phyloP scores from a whole-genome alignment of 1,140 invertebrate species.

The Rhopalosiphum padi region DNA sequence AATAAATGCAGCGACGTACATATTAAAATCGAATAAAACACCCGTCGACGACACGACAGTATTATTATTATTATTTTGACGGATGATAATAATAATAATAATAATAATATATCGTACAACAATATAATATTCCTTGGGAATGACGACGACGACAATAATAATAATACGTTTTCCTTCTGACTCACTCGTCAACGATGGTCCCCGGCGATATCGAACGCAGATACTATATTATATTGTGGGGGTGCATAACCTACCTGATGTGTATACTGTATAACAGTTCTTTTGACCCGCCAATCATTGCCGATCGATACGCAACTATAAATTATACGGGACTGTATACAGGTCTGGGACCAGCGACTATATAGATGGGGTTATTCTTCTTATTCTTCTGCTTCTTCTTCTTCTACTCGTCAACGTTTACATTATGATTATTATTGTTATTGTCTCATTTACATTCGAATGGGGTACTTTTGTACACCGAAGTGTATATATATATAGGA shows the following conservation, averaged over 20 bases:
- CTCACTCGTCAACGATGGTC: background rate
- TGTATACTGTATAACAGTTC: background rate
- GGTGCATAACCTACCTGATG: background rate
- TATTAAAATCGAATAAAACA: constrained; percentile 45
- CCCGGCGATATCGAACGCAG: background rate
- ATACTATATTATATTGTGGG: background rate
- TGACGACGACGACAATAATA: background rate
- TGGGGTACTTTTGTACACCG: background rate
- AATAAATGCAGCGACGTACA: background rate
- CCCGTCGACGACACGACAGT: background rate
- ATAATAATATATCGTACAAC: background rate
- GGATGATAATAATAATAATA: background rate
- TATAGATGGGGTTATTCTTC: background rate
- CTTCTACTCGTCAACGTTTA: background rate
- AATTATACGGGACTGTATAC: background rate
- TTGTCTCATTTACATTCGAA: background rate
- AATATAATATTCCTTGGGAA: background rate
- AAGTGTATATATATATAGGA: background rate
- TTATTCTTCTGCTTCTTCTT: background rate
- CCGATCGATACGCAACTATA: background rate
- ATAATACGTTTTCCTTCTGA: background rate
- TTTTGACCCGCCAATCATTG: background rate
- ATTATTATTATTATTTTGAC: constrained; percentile 14
- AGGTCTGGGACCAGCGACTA: background rate
- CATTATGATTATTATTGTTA: constrained; percentile 1